These are phyloP conservation scores for Thalassophryne amazonica DNA, from an alignment of 2,797 vertebrate genomes.

Conservation along the genomic window DNA sequence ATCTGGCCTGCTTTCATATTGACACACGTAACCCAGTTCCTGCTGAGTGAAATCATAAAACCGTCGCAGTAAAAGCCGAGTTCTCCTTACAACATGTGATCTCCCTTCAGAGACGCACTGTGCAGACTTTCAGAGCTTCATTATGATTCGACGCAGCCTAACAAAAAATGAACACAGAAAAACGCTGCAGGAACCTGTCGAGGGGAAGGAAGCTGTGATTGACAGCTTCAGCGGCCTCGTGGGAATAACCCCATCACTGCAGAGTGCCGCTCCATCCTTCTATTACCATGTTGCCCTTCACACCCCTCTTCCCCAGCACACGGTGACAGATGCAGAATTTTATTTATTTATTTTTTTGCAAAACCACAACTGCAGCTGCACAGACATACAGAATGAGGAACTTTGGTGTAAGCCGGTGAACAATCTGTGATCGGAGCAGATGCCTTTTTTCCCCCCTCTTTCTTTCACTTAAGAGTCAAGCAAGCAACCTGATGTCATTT, in stretches of 20 bases:
- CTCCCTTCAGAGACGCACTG: conserved; percentile 14
- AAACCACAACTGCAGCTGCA: conserved; percentile 35
- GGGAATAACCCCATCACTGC: conserved; percentile 15
- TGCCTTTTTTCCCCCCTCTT: no score
- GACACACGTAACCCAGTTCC: conserved; percentile 52
- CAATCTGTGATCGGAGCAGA: no score
- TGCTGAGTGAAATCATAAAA: conserved; percentile 52
- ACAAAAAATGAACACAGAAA: conserved; percentile 18
- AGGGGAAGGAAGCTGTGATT: conserved; percentile 34
- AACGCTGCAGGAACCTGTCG: conserved; percentile 23
- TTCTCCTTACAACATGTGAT: conserved; percentile 9
- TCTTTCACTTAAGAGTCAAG: no score
- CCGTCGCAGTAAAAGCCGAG: conserved; percentile 38
- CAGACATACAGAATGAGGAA: conserved; percentile 22
- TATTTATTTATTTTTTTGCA: conserved; percentile 41
- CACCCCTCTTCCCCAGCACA: conserved; percentile 10
- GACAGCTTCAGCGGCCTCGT: conserved; percentile 35
- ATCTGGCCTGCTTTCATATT: conserved; percentile 53
- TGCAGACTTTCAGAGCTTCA: conserved; percentile 24
- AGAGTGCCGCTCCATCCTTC: conserved; percentile 62
- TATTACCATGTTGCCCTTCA: conserved; percentile 54
- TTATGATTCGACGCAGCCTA: conserved; percentile 13
- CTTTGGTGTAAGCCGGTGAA: no score
- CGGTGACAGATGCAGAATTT: conserved; percentile 7
- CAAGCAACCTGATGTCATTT: not conserved